A percentile compares a stretch with the other conserved stretches of the same genome.
phyloP scores from a whole-genome alignment of 2,888 invertebrate genomes.

The Chrysodeixis includens region DNA sequence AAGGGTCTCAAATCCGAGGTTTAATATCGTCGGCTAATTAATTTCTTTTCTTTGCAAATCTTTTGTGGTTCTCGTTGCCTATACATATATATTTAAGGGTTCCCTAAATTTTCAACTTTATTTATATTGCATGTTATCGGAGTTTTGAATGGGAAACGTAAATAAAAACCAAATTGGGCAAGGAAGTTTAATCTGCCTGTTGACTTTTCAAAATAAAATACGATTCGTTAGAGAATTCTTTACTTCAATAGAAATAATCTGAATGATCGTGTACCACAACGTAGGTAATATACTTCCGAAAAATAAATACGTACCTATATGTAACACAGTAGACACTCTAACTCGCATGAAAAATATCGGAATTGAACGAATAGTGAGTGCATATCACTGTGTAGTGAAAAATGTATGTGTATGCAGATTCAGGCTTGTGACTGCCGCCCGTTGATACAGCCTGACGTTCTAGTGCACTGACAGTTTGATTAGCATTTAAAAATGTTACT shows the following conservation, averaged over 20 bases:
- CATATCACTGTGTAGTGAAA: constrained; percentile 1
- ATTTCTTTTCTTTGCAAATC: constrained; percentile 58
- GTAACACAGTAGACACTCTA: background rate
- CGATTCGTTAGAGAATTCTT: background rate
- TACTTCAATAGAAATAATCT: background rate
- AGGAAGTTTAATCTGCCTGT: constrained; percentile 9
- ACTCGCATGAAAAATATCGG: background rate
- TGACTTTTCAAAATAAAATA: constrained; percentile 12
- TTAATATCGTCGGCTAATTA: constrained; percentile 61
- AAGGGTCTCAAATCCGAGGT: constrained; percentile 59
- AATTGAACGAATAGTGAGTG: background rate
- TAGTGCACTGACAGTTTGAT: background rate
- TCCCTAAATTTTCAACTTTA: constrained; percentile 28
- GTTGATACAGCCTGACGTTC: background rate
- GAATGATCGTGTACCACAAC: background rate
- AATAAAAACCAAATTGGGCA: constrained; percentile 13
- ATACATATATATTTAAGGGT: constrained; percentile 44
- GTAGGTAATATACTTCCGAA: background rate
- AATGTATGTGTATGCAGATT: constrained; percentile 11
- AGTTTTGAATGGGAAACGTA: constrained; percentile 7
- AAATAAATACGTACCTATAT: background rate
- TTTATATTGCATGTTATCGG: constrained; percentile 22
- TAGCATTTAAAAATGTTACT: background rate
- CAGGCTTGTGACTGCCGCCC: constrained; percentile 1
- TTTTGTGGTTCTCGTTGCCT: constrained; percentile 43